Conservation (phyloP, 92 coral and sea anemone genomes). For the Pocillopora grandis region DNA sequence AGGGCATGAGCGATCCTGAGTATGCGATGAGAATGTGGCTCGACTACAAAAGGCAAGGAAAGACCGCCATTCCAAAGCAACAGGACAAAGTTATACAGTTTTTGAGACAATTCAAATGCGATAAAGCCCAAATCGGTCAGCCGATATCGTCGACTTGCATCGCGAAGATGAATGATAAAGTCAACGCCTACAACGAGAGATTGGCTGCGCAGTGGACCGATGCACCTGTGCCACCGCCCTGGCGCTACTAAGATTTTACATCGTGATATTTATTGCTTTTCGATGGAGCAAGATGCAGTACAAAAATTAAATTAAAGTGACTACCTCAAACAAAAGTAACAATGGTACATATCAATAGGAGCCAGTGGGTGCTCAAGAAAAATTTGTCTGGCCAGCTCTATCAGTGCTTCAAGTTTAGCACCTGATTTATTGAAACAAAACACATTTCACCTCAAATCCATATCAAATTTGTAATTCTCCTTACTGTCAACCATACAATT, state of each 20-base stretch:
- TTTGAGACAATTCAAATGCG: constrained; percentile 41
- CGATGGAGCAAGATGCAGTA: too few species aligned
- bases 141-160: constrained; percentile 30
- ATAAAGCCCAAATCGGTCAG: not conserved
- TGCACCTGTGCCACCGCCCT: constrained; percentile 14
- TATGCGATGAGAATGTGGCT: constrained; percentile 48
- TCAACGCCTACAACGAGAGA: constrained; percentile 40
- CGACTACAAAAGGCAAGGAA: constrained; percentile 32
- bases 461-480: too few species aligned
- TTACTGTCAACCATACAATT: too few species aligned
- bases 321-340: too few species aligned
- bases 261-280: too few species aligned
- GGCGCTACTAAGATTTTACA: not conserved
- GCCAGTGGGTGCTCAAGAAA: too few species aligned
- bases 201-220: constrained; percentile 34
- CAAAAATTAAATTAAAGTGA: too few species aligned
- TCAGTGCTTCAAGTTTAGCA: too few species aligned
- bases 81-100: not conserved
- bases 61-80: not conserved
- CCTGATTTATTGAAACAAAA: too few species aligned
- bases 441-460: too few species aligned
- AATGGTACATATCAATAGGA: too few species aligned
- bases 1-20: constrained; percentile 32
- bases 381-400: too few species aligned
- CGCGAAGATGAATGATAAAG: constrained; percentile 34